These are phyloP conservation scores for Meteorus sp. DNA, from an alignment of 1,140 invertebrate species.

Conservation along the genomic window DNA sequence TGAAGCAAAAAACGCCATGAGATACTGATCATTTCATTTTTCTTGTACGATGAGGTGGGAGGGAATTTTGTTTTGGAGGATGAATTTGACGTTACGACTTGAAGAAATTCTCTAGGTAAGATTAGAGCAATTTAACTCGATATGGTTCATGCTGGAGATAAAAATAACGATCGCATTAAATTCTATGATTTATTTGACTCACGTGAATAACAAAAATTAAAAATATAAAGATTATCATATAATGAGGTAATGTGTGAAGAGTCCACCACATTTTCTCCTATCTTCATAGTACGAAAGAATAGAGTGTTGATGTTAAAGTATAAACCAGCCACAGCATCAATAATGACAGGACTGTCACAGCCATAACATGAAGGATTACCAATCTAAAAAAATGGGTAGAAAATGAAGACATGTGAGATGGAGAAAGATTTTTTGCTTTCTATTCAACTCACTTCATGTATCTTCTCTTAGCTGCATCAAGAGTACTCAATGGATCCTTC, in stretches of 20 bases:
- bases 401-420: neutral
- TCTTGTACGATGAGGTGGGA: no score
- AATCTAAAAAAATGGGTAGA: conserved; percentile 25
- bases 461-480: conserved; percentile 37
- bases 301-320: neutral
- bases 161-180: no score
- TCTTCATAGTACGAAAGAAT: conserved; percentile 19
- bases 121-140: no score
- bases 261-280: no score
- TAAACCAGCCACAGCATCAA: conserved; percentile 19
- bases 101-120: no score
- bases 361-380: conserved; percentile 20
- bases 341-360: conserved; percentile 13
- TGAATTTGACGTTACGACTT: no score
- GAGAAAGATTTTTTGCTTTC: neutral
- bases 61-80: no score
- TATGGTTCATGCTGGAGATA: no score
- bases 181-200: no score
- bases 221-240: neutral
- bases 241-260: no score
- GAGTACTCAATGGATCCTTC: conserved; percentile 53
- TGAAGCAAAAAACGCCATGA: no score
- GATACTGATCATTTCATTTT: no score
- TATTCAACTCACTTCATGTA: conserved; percentile 35
- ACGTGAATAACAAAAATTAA: neutral